Base-by-base conservation (phyloP, 2,113 vertebrate genomes). In the Oceanodroma tethys region DNA sequence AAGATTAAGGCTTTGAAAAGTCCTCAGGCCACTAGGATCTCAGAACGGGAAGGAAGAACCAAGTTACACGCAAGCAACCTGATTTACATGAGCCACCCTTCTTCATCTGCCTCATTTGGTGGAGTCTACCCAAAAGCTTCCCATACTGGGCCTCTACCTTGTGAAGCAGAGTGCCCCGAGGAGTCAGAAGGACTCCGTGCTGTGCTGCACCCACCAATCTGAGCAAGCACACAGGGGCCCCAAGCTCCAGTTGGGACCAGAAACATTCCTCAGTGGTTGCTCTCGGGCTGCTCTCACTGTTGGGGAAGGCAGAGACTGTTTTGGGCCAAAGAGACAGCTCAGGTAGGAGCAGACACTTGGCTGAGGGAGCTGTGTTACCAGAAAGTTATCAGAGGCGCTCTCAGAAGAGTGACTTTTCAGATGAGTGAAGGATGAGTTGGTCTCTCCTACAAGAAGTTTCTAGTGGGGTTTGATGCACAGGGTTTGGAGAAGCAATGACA, bases 261-360 rank as follows among this genome's bases (percentile, higher is more conserved):
- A 75, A 88, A 48, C 30, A 12, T 13, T 65, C 43, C 43, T 75
- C 45, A 48, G 45, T 14, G 13, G 16, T 62, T 62, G 53, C 10
- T 59, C 73, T 36, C 0, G 1, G 52, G 45, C 23, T 78, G 45
- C n/a, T 67, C 11, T 38, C 52, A 3, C n/a, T 55, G 6, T 0
- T 26, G 32, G 43, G 56, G n/a, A 88, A 71, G n/a, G 29, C 26
- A 81, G n/a, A 71, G 30, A 9, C 62, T 47, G 32, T 42, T 38
- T 29, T 3, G 25, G 23, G 52, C 6, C 73, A 81, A 58, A 52
- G 68, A 76, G 32, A 18, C 20, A 50, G 50, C 32, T 84, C 40
- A 25, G 40, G 40, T 8, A 59, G 50, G 40, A 75, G 40, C 36
- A 74, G 21, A 55, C n/a, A 8, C 22, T 30, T 48, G 20, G 11